A percentile compares a stretch with the other conserved stretches of the same genome.
These are phyloP conservation scores for Pocillopora damicornis DNA, from an alignment of 64 coral and sea anemone genomes.

Conservation along the genomic window DNA sequence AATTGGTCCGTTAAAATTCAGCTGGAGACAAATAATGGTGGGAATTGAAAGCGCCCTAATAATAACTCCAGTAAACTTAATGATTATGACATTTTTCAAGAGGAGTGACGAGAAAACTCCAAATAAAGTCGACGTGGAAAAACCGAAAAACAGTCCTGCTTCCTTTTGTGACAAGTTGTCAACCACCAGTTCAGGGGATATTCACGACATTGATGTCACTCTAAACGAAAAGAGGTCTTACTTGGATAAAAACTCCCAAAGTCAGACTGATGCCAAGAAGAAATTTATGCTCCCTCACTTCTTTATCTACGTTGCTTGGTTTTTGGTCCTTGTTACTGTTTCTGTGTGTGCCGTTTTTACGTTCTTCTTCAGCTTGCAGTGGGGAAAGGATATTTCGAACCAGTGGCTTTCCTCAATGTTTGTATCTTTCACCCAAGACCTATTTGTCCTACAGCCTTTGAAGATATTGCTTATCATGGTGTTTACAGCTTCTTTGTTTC, in stretches of 20 bases:
- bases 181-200: no score
- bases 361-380: slow-evolving; percentile 69
- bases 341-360: slow-evolving; percentile 46
- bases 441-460: slow-evolving; percentile 74
- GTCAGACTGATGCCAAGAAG: background rate
- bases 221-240: no score
- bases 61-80: no score
- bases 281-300: slow-evolving; percentile 28
- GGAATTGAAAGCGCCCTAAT: slow-evolving; percentile 34
- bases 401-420: slow-evolving; percentile 85
- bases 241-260: slow-evolving; percentile 52
- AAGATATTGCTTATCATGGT: slow-evolving; percentile 60
- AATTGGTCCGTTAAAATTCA: slow-evolving; percentile 72
- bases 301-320: slow-evolving; percentile 54
- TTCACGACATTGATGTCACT: no score
- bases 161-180: no score
- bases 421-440: slow-evolving; percentile 67
- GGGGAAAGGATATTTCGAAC: slow-evolving; percentile 67
- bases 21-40: slow-evolving; percentile 59
- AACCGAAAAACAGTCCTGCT: no score
- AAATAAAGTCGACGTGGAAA: no score
- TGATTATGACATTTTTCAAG: no score
- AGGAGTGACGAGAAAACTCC: no score
- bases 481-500: slow-evolving; percentile 30
- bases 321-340: slow-evolving; percentile 52